Evolutionary conservation across 2,113 vertebrate genomes (phyloP).

Genomic region (Opisthocomus hoazin): DNA sequence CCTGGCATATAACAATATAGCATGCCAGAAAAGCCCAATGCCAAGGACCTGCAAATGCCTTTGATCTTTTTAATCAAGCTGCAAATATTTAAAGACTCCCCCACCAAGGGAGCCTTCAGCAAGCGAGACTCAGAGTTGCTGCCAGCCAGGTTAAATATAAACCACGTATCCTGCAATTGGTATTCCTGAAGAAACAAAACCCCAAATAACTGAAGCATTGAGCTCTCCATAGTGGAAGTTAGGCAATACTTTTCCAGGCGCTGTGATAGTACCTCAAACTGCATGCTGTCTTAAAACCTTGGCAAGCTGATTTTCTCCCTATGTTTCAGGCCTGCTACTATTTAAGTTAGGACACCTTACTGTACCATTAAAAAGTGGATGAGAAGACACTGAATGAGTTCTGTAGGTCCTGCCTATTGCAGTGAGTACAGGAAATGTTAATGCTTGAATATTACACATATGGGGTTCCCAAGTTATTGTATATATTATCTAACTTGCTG

Average conservation of each 20-base stretch:
- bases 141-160: slow-evolving; percentile 53
- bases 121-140: not conserved
- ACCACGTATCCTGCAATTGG: not conserved
- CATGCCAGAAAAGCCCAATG: not conserved
- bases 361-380: not conserved
- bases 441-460: not conserved
- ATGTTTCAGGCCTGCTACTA: not conserved
- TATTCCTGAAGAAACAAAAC: not conserved
- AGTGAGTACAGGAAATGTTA: not conserved
- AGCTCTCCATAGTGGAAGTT: not conserved
- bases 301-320: not conserved
- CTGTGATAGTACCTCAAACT: not conserved
- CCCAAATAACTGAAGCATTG: not conserved
- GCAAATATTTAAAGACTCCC: not conserved
- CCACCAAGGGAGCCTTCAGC: not conserved
- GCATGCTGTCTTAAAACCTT: not conserved
- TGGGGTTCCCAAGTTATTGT: not conserved
- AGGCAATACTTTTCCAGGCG: not conserved
- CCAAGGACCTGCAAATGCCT: not conserved
- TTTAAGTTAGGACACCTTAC: not conserved
- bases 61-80: not conserved
- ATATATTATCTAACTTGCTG: not conserved
- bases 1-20: not conserved
- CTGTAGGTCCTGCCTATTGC: not conserved
- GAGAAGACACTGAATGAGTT: not conserved